Base-by-base conservation (phyloP, 2,797 vertebrate species). In the Gallinago stenura region DNA sequence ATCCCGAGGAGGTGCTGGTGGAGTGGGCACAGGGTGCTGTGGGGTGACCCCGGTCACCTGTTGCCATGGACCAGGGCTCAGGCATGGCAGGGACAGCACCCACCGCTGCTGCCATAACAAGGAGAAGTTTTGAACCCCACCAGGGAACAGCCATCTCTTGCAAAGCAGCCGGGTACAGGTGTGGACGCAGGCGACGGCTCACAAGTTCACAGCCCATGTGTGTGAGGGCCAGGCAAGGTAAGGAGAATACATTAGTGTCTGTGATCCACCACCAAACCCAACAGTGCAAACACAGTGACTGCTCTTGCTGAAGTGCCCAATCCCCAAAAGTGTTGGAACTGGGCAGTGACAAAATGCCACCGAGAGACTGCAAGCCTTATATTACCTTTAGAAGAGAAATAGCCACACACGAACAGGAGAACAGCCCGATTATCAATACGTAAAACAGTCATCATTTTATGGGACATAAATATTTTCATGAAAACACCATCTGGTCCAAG, bases 91-190 rank as follows among this genome's bases (percentile, higher is more conserved):
- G 58, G 33, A 35, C 39, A 87, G 58, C 26, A 31, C 19, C 7
- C 10, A 0, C 15, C 4, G 1, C 51, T 39, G 31, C 39, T 14
- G n/a, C 16, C 31, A 33, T 13, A 11, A 10, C 2, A 24, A 31
- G 61, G 24, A 51, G 35, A 22, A 0, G 15, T 62, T 76, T 31
- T 7, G 60, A 45, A 31, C 15, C 33, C 8, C 19, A 8, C 1
- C 35, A 70, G 28, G 12, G 0, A 0, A 54, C 9, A 30, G 46
- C 6, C 37, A 5, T 3, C 0, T 0, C 45, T 26, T 6, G 19
- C 30, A 43, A 45, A 66, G 61, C 45, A 9, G 43, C 56, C 64
- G 1, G 0, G 41, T 22, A 9, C 35, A 22, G 71, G 45, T 33
- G 39, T 3, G 26, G 82, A 28, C 1, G 0, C 33, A 31, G 51